Conservation (phyloP, 2,113 vertebrate species). For the Orthonyx spaldingii region DNA sequence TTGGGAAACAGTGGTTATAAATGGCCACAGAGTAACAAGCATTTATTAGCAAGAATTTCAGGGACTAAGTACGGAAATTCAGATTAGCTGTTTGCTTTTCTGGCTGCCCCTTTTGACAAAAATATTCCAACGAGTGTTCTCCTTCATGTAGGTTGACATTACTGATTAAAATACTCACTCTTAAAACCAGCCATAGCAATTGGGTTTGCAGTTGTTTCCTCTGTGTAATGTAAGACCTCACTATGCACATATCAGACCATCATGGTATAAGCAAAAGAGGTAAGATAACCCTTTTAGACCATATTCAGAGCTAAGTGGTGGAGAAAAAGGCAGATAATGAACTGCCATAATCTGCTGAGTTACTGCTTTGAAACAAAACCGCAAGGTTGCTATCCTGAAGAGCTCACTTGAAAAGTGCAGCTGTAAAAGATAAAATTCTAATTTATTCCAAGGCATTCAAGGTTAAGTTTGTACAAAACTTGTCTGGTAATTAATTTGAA, state of each 20-base stretch:
- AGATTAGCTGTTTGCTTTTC: background rate
- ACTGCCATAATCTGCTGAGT: background rate
- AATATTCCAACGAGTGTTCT: background rate
- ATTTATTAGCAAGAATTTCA: background rate
- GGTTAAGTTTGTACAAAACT: constrained; percentile 8
- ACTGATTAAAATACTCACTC: background rate
- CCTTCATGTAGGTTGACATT: accelerated
- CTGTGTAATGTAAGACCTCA: background rate
- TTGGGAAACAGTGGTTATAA: background rate
- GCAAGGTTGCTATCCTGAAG: background rate
- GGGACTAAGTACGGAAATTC: background rate
- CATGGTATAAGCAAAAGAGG: background rate
- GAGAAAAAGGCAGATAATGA: background rate
- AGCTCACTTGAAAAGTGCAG: background rate
- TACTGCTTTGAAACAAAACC: background rate
- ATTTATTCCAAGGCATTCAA: constrained; percentile 1
- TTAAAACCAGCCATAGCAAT: background rate
- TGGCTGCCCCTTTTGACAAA: background rate
- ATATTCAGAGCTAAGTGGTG: background rate
- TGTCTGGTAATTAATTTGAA: constrained; percentile 2
- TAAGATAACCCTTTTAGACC: background rate
- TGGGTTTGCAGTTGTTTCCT: background rate
- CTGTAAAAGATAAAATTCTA: constrained; percentile 1
- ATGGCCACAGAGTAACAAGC: background rate
- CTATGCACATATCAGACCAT: background rate